phyloP scores from a whole-genome alignment of 2,113 vertebrate species.

The Suricata suricatta region DNA sequence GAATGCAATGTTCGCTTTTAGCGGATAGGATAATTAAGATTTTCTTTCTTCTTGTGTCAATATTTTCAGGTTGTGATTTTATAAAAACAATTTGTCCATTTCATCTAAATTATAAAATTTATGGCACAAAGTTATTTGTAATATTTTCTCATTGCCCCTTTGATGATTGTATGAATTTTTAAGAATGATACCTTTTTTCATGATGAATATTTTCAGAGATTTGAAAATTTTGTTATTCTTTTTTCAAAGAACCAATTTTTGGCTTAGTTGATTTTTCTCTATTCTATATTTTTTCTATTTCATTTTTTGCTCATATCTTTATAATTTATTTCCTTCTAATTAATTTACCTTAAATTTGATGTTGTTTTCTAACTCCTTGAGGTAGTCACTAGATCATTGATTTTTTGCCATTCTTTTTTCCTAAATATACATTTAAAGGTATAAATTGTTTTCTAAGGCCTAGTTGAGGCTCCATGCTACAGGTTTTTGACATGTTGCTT shows the following conservation, averaged over 20 bases:
- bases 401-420: background rate
- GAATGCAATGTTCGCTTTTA: background rate
- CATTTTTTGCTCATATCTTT: background rate
- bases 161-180: background rate
- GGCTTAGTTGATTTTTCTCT: background rate
- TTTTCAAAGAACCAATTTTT: conserved; percentile 49
- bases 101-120: background rate
- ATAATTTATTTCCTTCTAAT: background rate
- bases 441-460: background rate
- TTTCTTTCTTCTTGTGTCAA: background rate
- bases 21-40: background rate
- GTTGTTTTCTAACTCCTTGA: conserved; percentile 17
- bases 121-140: background rate
- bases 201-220: background rate
- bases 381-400: background rate
- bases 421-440: background rate
- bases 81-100: background rate
- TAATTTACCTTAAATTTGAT: conserved; percentile 28
- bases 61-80: background rate
- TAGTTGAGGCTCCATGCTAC: background rate
- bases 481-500: background rate
- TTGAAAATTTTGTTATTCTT: conserved; percentile 13
- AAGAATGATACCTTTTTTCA: background rate
- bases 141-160: background rate
- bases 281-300: background rate